A percentile compares a stretch with the other conserved stretches of the same genome.
phyloP scores from a whole-genome alignment of 2,113 vertebrate species.

The Myiozetetes cayanensis region DNA sequence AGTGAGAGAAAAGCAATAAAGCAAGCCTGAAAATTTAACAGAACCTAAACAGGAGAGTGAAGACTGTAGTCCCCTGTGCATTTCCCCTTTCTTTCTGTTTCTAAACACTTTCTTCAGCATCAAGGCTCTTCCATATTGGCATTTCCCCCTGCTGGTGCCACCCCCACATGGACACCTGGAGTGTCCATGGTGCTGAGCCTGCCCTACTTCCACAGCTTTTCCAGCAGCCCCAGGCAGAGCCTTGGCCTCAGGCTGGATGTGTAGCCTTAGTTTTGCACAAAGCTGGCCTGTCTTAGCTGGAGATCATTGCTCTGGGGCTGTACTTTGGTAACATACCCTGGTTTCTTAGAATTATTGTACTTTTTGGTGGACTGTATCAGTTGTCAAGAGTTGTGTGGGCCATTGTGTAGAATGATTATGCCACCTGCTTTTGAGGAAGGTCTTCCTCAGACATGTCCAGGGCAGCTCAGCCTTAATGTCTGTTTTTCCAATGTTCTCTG shows the following conservation, averaged over 20 bases:
- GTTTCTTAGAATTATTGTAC: background rate
- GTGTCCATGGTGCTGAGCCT: accelerated
- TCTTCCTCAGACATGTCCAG: background rate
- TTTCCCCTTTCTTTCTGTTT: background rate
- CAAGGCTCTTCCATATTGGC: accelerated
- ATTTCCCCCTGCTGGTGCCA: background rate
- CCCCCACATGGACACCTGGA: background rate
- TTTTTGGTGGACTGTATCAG: background rate
- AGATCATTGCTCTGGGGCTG: background rate
- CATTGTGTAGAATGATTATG: background rate
- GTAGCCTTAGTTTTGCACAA: background rate
- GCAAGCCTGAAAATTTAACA: background rate
- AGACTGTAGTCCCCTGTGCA: background rate
- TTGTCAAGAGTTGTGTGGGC: background rate
- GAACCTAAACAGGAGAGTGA: background rate
- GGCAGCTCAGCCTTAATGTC: background rate
- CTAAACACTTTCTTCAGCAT: background rate
- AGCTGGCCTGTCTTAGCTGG: background rate
- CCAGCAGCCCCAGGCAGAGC: background rate
- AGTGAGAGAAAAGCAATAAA: background rate
- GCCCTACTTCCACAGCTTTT: background rate
- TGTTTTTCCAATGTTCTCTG: background rate
- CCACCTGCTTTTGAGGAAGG: background rate
- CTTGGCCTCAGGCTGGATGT: background rate
- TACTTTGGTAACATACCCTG: accelerated